phyloP scores from a whole-genome alignment of 37 sponge, comb jelly and placozoan genomes.

The Halisarca cf. caerulea region DNA sequence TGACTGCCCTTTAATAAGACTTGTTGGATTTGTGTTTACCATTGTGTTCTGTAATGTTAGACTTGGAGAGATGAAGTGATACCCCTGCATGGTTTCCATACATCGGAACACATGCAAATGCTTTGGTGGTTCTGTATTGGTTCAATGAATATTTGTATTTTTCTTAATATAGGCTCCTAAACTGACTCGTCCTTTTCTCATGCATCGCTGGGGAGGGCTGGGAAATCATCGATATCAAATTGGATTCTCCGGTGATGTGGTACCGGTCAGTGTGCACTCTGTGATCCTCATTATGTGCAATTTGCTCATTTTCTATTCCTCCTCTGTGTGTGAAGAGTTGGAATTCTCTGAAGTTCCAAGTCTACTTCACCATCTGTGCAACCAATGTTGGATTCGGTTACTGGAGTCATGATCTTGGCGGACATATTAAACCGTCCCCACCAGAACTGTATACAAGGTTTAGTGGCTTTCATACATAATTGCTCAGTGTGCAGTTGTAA shows the following conservation, averaged over 20 bases:
- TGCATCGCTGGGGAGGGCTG: conserved; percentile 79
- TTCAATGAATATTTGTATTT: no score
- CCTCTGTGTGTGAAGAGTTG: conserved; percentile 35
- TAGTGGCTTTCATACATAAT: neutral
- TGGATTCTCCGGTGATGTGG: conserved; percentile 82
- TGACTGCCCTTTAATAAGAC: no score
- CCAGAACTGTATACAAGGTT: conserved; percentile 74
- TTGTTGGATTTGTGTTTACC: no score
- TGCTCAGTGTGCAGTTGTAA: no score
- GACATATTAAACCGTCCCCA: conserved; percentile 55
- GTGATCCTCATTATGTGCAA: neutral
- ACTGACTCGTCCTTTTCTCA: conserved; percentile 40
- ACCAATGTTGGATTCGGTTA: conserved; percentile 76
- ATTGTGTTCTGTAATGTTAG: no score
- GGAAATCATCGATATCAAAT: conserved; percentile 81
- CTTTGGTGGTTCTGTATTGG: no score
- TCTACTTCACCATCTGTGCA: conserved; percentile 73
- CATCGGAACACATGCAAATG: no score
- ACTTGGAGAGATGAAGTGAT: neutral
- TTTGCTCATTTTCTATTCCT: neutral
- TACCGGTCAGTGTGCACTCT: conserved; percentile 44
- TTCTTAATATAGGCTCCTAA: conserved; percentile 11
- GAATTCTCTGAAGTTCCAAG: conserved; percentile 71
- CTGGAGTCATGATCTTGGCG: conserved; percentile 86
- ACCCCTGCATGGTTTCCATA: neutral